Evolutionary conservation across 2,888 invertebrate genomes (phyloP).

Genomic region (Melanotus villosus): DNA sequence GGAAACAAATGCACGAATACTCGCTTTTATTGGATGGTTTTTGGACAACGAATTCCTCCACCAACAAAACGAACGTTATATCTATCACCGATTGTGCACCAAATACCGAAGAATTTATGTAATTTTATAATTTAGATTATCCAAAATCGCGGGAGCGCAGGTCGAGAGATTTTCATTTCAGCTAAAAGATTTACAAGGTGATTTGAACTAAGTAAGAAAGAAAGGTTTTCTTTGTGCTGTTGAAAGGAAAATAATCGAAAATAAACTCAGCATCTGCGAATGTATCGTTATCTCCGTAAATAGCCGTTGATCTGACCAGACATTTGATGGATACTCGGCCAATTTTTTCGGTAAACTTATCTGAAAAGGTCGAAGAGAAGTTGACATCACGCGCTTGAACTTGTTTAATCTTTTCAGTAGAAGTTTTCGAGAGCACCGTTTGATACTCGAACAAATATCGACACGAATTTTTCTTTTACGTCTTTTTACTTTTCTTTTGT

Average conservation of each 20-base stretch:
- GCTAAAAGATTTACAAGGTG: no score
- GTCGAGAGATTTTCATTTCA: no score
- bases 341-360: constrained; percentile 13
- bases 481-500: neutral
- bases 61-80: no score
- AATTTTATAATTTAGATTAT: no score
- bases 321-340: constrained; percentile 6
- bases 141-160: no score
- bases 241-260: no score
- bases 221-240: no score
- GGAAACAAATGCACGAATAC: neutral
- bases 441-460: constrained; percentile 12
- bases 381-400: constrained; percentile 24
- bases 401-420: constrained; percentile 16
- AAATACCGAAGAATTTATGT: no score
- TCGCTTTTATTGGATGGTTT: no score
- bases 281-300: constrained; percentile 1
- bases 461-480: neutral
- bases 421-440: constrained; percentile 14
- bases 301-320: constrained; percentile 5
- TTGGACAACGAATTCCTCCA: no score
- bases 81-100: no score
- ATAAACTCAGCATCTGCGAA: neutral
- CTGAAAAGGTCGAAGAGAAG: constrained; percentile 11
- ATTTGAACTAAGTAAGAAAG: no score